Conservation (phyloP, 2,888 invertebrate genomes). For the Eudemis profundana region DNA sequence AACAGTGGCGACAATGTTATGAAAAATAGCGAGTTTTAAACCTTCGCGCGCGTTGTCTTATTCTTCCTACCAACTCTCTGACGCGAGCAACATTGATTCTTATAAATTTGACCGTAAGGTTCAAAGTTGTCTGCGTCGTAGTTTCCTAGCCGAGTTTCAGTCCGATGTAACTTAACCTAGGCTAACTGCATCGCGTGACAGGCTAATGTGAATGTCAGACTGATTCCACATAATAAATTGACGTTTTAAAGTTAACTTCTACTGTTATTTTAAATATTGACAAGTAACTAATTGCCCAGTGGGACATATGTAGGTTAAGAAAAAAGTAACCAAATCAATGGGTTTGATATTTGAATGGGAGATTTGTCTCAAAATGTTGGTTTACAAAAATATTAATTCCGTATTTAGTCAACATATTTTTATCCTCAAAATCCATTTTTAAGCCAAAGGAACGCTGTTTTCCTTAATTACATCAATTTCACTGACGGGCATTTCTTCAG, state of each 20-base stretch:
- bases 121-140: constrained; percentile 18
- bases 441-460: too few species aligned
- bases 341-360: not conserved
- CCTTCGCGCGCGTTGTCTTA: constrained; percentile 30
- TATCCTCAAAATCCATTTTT: too few species aligned
- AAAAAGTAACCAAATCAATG: not conserved
- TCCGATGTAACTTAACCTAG: constrained; percentile 39
- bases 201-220: constrained; percentile 37
- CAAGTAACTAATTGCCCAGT: too few species aligned
- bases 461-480: too few species aligned
- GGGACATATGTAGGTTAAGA: too few species aligned
- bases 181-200: constrained; percentile 21
- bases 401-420: too few species aligned
- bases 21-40: too few species aligned
- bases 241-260: not conserved
- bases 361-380: too few species aligned
- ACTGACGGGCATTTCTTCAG: too few species aligned
- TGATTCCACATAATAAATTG: constrained; percentile 16
- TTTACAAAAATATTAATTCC: too few species aligned
- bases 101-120: constrained; percentile 16
- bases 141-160: constrained; percentile 33
- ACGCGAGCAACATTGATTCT: constrained; percentile 23
- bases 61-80: constrained; percentile 26
- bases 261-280: not conserved
- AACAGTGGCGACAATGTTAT: too few species aligned